Percentiles rank a stretch among this genome's conserved stretches.
Evolutionary conservation across 35 echinoderm and acorn worm species (phyloP).

Genomic region (Patiria miniata): DNA sequence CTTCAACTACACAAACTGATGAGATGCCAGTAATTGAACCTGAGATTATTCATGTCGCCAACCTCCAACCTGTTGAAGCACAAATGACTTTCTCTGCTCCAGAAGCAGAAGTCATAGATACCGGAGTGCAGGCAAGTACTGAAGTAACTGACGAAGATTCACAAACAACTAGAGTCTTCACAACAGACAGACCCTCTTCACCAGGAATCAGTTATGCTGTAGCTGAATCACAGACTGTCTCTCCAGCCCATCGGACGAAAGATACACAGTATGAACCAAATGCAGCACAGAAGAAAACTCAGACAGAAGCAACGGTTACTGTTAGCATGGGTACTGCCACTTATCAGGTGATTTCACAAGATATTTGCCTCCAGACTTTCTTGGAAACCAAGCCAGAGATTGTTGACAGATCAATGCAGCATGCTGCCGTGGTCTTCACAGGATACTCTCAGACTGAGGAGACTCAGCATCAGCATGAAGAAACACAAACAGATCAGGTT

Average conservation of each 20-base stretch:
- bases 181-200: slow-evolving; percentile 11
- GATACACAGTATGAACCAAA: slow-evolving; percentile 1
- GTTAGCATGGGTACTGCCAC: background rate
- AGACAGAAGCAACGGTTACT: slow-evolving; percentile 1
- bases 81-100: background rate
- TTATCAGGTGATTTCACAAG: background rate
- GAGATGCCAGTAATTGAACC: background rate
- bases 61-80: slow-evolving; percentile 11
- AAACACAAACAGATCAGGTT: background rate
- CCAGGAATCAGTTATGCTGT: slow-evolving; percentile 20
- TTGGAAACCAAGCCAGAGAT: slow-evolving; percentile 11
- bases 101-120: background rate
- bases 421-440: background rate
- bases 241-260: background rate
- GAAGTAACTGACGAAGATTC: slow-evolving; percentile 9
- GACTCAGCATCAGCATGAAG: background rate
- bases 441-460: slow-evolving; percentile 15
- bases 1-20: slow-evolving; percentile 19
- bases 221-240: background rate
- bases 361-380: slow-evolving; percentile 9
- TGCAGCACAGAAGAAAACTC: background rate
- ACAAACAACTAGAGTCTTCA: slow-evolving; percentile 24
- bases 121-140: background rate
- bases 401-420: slow-evolving; percentile 18
- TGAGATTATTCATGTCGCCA: slow-evolving; percentile 10